Evolutionary conservation across 2,888 invertebrate species (phyloP), one percentile per base, ranked within the genome.

Genomic region (Phorcus lineatus): DNA sequence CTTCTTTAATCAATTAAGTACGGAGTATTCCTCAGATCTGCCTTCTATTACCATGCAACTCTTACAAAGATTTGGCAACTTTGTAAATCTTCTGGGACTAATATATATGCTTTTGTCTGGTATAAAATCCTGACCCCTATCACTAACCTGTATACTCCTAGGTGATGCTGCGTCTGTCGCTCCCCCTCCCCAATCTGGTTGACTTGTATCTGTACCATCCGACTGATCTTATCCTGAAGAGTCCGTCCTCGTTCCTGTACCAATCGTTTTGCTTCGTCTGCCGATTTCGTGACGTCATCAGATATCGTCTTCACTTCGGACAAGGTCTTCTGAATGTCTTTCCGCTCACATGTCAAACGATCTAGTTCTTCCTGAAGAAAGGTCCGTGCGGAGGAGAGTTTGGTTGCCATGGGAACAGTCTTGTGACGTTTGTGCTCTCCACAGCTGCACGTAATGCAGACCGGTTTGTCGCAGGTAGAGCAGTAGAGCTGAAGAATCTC

Each of bases 401-500:
- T 89, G 31, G 87, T 86, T 13, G 81, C 83, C 66, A 91, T 74
- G 7, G 90, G 88, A 67, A 87, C 83, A 16, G 88, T 88, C 31
- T 85, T 84, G 77, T 91, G 90, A 47, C 84, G 85, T 76, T 85
- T 88, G 81, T 91, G 90, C 13, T 78, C 75, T 19, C 88, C 87
- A 70, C 88, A 88, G 9, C 87, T 86, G 82, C 90, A 91, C 6
- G 84, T 85, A 31, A 90, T 85, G 82, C 91, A 91, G 7, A 90
- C 85, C 0, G 89, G 83, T 13, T 79, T 78, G 75, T 88, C 84
- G 76, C 90, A 90, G 2, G 88, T 88, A n/a, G 80, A 77, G 76
- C 91, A 90, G 81, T 86, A 91, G 85, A 91, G 85, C 75, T 90
- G 89, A 7, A 88, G 79, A 4, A 84, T 22, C 77, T 91, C 89